Evolutionary conservation across 2,888 invertebrate genomes (phyloP), one percentile per base, ranked within the genome.

Genomic region (Plagiodera versicolora): DNA sequence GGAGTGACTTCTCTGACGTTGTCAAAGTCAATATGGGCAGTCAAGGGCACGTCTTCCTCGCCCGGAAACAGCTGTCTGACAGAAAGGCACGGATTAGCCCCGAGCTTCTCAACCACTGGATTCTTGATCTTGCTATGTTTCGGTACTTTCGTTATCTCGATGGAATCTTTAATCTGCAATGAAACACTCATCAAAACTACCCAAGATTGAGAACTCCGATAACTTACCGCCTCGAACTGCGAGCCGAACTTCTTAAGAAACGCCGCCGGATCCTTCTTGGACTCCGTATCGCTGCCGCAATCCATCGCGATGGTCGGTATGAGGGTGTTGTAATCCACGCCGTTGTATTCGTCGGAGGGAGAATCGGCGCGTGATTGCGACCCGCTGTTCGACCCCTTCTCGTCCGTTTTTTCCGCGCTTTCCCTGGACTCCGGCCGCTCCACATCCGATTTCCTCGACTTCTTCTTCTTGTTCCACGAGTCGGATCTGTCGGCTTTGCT

Each of bases 11-110:
- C 90, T 70, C 87, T 85, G 0, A 86, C 84, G 61, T 86, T 88
- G 39, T 84, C 84, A 64, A 92, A 93, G 51, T 92, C 91, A 51
- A 92, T 85, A 72, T 87, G 87, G 20, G 89, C 90, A 39, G 87
- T 87, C 14, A 93, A 79, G 56, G 89, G 89, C 83, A 93, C 85
- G 74, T 92, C 91, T 72, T 92, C 92, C 70, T 92, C 92, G 0
- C 92, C 92, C 0, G 91, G 92, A 79, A 92, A 91, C 11, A 92
- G 77, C 69, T 91, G 91, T 44, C 92, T 81, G 17, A 92, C 91
- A 2, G 91, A 91, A 71, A 92, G 90, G n/a, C 91, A 90, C 0
- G 91, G 90, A 78, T 92, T 92, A 0, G 88, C 87, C 56, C 88
- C 89, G n/a, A 89, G 76, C 72, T 88, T 80, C 70, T 86, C 87